phyloP scores from a whole-genome alignment of 35 echinoderm and acorn worm genomes.

The Patiria miniata region DNA sequence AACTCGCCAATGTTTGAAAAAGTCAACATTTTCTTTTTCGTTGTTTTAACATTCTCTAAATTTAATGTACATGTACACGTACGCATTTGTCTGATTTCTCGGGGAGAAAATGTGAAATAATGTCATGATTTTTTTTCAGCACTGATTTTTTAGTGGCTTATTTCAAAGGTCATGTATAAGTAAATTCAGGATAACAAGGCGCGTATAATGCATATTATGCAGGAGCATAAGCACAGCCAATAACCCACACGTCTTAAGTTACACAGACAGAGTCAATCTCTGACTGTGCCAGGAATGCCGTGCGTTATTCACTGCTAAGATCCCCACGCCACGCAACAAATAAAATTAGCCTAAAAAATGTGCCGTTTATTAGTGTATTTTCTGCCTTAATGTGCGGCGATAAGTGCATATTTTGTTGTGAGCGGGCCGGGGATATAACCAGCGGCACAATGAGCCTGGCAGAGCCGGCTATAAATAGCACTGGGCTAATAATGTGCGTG shows the following conservation, averaged over 20 bases:
- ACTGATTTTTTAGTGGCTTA: too few relatives aligned
- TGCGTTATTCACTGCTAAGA: not conserved
- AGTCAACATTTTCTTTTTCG: too few relatives aligned
- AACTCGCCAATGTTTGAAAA: too few relatives aligned
- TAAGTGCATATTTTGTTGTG: not conserved
- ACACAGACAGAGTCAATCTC: not conserved
- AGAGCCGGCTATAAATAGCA: not conserved
- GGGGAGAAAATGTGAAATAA: too few relatives aligned
- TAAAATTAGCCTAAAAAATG: constrained; percentile 12
- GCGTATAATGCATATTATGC: not conserved
- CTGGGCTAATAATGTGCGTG: constrained; percentile 21
- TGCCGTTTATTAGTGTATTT: constrained; percentile 8
- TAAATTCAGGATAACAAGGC: constrained; percentile 12
- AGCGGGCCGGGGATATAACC: not conserved
- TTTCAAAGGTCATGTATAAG: not conserved
- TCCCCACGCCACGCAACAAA: not conserved
- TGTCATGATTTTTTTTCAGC: too few relatives aligned
- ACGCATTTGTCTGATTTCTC: too few relatives aligned
- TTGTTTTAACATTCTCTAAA: too few relatives aligned
- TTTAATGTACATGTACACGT: too few relatives aligned
- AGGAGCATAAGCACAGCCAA: not conserved
- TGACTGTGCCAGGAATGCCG: not conserved
- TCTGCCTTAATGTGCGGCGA: not conserved
- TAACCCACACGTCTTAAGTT: not conserved
- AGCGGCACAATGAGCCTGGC: not conserved